Percentiles rank a stretch among this genome's conserved stretches.
Conservation (phyloP, 2,888 invertebrate species). For the Oconnorella tubifera region DNA sequence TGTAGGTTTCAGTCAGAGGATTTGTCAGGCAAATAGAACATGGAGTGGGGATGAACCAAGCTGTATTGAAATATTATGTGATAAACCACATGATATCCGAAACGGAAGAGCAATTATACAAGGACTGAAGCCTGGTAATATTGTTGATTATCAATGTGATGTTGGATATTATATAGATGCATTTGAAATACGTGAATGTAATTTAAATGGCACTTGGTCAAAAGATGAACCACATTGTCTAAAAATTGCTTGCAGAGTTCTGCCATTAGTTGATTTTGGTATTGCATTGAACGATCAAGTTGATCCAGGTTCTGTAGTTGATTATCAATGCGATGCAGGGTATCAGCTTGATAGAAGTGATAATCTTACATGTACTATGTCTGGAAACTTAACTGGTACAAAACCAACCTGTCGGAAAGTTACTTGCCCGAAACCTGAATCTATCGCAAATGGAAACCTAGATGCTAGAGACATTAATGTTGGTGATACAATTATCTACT, state of each 20-base stretch:
- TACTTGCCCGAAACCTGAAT: slow-evolving; percentile 18
- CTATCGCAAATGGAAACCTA: slow-evolving; percentile 19
- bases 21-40: slow-evolving; percentile 24
- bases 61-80: slow-evolving; percentile 18
- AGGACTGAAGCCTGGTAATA: slow-evolving; percentile 9
- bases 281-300: slow-evolving; percentile 18
- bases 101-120: slow-evolving; percentile 34
- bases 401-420: slow-evolving; percentile 13
- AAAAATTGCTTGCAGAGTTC: slow-evolving; percentile 7
- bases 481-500: slow-evolving; percentile 28
- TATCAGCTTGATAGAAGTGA: slow-evolving; percentile 30
- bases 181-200: slow-evolving; percentile 17
- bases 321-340: slow-evolving; percentile 35
- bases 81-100: slow-evolving; percentile 20
- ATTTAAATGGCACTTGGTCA: slow-evolving; percentile 27
- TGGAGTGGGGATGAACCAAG: slow-evolving; percentile 26
- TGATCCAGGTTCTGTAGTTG: slow-evolving; percentile 17
- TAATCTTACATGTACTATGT: slow-evolving; percentile 18
- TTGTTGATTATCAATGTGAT: slow-evolving; percentile 24
- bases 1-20: slow-evolving; percentile 9
- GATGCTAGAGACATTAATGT: slow-evolving; percentile 4
- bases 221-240: slow-evolving; percentile 21
- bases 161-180: slow-evolving; percentile 39
- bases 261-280: slow-evolving; percentile 35
- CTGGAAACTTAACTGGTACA: slow-evolving; percentile 20